Conservation (phyloP, 92 coral and sea anemone species). For the Epizoanthus ramosus region DNA sequence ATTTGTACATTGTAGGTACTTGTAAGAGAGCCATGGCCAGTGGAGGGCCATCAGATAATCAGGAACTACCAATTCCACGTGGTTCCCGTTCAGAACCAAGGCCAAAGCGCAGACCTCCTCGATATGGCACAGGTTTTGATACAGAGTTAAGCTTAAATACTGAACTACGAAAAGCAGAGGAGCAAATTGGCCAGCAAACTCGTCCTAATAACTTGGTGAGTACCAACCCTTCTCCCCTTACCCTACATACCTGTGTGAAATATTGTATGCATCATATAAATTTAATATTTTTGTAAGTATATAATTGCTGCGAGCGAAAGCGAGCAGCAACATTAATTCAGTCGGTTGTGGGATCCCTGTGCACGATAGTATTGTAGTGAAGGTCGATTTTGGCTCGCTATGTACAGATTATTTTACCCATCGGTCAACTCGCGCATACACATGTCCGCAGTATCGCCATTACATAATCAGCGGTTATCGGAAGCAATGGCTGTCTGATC, state of each 20-base stretch:
- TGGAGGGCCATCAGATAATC: constrained; percentile 79
- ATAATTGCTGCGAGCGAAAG: too few relatives aligned
- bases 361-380: too few relatives aligned
- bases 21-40: constrained; percentile 80
- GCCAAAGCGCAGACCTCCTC: constrained; percentile 81
- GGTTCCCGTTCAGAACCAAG: constrained; percentile 83
- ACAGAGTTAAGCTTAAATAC: constrained; percentile 91
- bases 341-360: too few relatives aligned
- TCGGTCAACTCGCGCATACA: too few relatives aligned
- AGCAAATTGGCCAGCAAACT: constrained; percentile 66
- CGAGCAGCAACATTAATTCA: too few relatives aligned
- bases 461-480: too few relatives aligned
- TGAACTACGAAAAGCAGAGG: constrained; percentile 87
- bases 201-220: constrained; percentile 94
- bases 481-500: too few relatives aligned
- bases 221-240: too few relatives aligned
- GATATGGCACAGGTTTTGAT: constrained; percentile 84
- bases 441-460: too few relatives aligned
- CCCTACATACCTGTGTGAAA: too few relatives aligned
- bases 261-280: not conserved
- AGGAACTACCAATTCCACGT: constrained; percentile 49
- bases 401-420: too few relatives aligned
- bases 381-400: too few relatives aligned
- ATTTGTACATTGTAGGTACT: constrained; percentile 34
- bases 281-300: not conserved